These are phyloP conservation scores for Rotaria sp. DNA, from an alignment of 2,888 invertebrate genomes.

Conservation along the genomic window DNA sequence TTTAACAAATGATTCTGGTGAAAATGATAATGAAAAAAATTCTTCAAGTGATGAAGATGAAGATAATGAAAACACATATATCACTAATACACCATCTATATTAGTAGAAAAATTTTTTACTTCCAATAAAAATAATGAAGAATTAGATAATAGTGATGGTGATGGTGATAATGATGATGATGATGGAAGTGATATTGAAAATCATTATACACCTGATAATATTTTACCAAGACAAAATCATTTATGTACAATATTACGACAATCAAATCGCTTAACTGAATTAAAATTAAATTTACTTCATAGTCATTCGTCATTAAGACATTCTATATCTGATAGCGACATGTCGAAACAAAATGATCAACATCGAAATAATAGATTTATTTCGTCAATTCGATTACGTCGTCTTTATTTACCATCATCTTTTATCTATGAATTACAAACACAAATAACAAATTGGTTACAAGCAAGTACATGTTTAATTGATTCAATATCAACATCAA, in stretches of 20 bases:
- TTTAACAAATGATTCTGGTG: not conserved
- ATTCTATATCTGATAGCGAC: not conserved
- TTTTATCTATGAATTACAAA: not conserved
- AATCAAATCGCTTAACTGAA: not conserved
- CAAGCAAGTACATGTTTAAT: not conserved
- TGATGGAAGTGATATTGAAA: not conserved
- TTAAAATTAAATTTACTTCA: not conserved
- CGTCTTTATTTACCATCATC: constrained; percentile 24
- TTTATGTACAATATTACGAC: not conserved
- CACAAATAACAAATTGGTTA: not conserved
- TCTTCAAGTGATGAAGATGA: not conserved
- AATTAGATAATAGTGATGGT: not conserved
- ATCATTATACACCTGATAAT: not conserved
- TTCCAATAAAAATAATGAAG: not conserved
- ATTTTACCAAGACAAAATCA: not conserved
- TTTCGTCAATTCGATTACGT: not conserved
- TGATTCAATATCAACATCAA: not conserved
- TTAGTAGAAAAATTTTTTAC: not conserved
- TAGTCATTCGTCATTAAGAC: not conserved
- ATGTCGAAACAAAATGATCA: not conserved
- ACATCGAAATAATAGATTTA: not conserved
- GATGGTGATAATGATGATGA: not conserved
- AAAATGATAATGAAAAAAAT: not conserved
- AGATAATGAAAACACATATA: not conserved
- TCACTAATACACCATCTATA: not conserved